phyloP scores from a whole-genome alignment of 2,888 invertebrate species.

The Drosophila emarginata region DNA sequence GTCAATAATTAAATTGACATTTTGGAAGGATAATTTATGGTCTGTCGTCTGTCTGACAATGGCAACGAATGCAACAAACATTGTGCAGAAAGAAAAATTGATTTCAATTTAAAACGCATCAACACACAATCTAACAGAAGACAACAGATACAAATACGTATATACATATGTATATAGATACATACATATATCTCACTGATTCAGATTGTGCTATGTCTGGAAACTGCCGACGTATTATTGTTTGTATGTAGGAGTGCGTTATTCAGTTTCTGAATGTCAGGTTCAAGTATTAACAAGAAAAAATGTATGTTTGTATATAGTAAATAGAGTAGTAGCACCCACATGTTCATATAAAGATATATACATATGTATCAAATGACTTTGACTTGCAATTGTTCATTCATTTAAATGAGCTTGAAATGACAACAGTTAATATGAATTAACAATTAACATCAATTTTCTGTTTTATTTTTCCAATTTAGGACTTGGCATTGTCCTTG shows the following conservation, averaged over 20 bases:
- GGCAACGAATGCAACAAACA: slow-evolving; percentile 52
- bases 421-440: slow-evolving; percentile 32
- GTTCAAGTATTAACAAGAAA: slow-evolving; percentile 61
- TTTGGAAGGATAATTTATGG: slow-evolving; percentile 56
- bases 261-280: slow-evolving; percentile 67
- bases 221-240: slow-evolving; percentile 51
- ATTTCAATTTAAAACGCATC: slow-evolving; percentile 76
- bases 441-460: slow-evolving; percentile 63
- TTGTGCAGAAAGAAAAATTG: slow-evolving; percentile 51
- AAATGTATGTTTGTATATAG: no score
- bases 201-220: neutral
- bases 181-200: slow-evolving; percentile 5
- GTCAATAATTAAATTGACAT: slow-evolving; percentile 66
- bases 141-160: slow-evolving; percentile 13
- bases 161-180: slow-evolving; percentile 10
- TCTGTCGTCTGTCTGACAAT: slow-evolving; percentile 12
- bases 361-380: slow-evolving; percentile 36
- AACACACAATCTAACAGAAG: slow-evolving; percentile 26
- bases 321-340: slow-evolving; percentile 45
- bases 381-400: slow-evolving; percentile 71
- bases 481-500: slow-evolving; percentile 32
- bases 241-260: slow-evolving; percentile 18
- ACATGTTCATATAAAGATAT: slow-evolving; percentile 42
- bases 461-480: slow-evolving; percentile 55
- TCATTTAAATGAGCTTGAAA: slow-evolving; percentile 45